phyloP scores from a whole-genome alignment of 1,140 invertebrate genomes.

The Heliothis subflexa region DNA sequence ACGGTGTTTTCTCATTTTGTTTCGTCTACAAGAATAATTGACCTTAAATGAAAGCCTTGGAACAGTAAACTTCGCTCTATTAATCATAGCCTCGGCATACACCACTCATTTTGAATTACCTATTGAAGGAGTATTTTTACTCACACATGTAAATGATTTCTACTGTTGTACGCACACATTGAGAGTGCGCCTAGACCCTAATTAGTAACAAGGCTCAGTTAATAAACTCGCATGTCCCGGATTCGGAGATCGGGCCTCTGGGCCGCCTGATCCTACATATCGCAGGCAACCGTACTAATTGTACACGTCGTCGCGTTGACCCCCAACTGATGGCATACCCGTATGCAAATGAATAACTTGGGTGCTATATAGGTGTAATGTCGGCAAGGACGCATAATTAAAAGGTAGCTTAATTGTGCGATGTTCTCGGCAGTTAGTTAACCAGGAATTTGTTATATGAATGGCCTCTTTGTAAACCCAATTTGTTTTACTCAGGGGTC shows the following conservation, averaged over 20 bases:
- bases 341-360: conserved; percentile 47
- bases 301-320: conserved; percentile 42
- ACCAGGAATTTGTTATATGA: conserved; percentile 34
- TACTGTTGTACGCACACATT: not conserved
- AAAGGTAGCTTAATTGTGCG: conserved; percentile 43
- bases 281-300: conserved; percentile 40
- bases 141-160: not conserved
- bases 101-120: conserved; percentile 1
- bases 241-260: conserved; percentile 43
- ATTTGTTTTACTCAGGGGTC: conserved; percentile 15
- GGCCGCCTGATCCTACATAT: conserved; percentile 43
- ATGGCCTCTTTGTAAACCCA: conserved; percentile 34
- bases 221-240: conserved; percentile 47
- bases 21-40: conserved; percentile 1
- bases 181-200: conserved; percentile 39
- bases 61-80: conserved; percentile 34
- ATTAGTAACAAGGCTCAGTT: conserved; percentile 51
- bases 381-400: conserved; percentile 43
- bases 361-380: conserved; percentile 26
- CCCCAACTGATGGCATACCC: conserved; percentile 36
- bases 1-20: conserved; percentile 8
- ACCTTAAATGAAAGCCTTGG: conserved; percentile 22
- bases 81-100: conserved; percentile 22
- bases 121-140: conserved; percentile 13
- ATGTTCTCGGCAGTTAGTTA: conserved; percentile 16